Percentiles rank a stretch among this genome's conserved stretches.
These are phyloP conservation scores for Heliconius sara DNA, from an alignment of 2,888 invertebrate genomes.

Conservation along the genomic window DNA sequence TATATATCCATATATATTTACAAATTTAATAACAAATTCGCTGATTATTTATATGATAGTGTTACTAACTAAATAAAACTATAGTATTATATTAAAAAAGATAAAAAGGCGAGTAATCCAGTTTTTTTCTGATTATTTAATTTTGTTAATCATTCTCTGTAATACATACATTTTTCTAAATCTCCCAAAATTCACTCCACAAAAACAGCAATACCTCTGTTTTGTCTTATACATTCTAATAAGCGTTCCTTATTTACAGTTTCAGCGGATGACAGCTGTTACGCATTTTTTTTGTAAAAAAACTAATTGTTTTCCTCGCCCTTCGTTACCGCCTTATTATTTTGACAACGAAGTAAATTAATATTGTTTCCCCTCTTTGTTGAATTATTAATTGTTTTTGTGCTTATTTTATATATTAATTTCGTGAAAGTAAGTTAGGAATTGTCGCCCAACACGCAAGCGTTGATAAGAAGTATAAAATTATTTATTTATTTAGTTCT, in stretches of 20 bases:
- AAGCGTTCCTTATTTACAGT: slow-evolving; percentile 33
- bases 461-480: neutral
- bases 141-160: neutral
- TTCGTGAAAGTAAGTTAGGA: neutral
- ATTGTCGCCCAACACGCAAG: slow-evolving; percentile 14
- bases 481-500: neutral
- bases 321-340: slow-evolving; percentile 45
- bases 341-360: slow-evolving; percentile 41
- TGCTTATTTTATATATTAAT: neutral
- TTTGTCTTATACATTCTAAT: slow-evolving; percentile 17
- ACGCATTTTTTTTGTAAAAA: slow-evolving; percentile 45
- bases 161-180: neutral
- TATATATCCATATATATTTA: no score
- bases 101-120: no score
- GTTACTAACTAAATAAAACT: no score
- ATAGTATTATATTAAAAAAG: no score
- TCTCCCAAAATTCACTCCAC: neutral
- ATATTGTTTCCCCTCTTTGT: slow-evolving; percentile 35
- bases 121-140: neutral
- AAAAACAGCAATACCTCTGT: neutral
- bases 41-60: no score
- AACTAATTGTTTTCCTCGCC: slow-evolving; percentile 64
- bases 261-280: slow-evolving; percentile 39
- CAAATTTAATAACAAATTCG: no score
- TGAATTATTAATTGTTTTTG: slow-evolving; percentile 31